Percentiles rank a stretch among this genome's conserved stretches.
These are phyloP conservation scores for Pipistrellus pygmaeus DNA, from an alignment of 2,797 vertebrate genomes.

Conservation along the genomic window DNA sequence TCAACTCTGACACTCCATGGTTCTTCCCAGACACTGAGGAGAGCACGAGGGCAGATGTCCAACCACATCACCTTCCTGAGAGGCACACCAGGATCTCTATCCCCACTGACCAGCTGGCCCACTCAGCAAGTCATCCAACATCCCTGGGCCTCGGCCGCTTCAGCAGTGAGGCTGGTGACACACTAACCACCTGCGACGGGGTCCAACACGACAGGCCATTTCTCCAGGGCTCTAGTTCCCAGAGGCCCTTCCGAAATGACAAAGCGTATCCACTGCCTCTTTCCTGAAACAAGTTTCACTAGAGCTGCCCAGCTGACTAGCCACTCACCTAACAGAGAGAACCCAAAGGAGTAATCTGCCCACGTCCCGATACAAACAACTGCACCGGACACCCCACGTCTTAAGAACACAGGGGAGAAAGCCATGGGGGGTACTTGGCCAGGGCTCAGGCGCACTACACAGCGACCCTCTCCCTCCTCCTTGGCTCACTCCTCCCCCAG, in stretches of 20 bases:
- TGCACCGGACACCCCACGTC: neutral
- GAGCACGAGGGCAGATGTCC: neutral
- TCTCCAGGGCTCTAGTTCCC: neutral
- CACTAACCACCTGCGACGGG: neutral
- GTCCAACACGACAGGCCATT: neutral
- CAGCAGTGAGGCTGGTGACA: neutral
- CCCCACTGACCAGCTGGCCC: neutral
- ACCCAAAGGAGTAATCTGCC: neutral
- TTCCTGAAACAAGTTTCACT: conserved; percentile 5
- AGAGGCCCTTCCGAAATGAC: conserved; percentile 24
- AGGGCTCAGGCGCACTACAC: accelerated
- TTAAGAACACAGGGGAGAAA: neutral
- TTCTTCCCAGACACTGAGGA: neutral
- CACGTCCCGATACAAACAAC: neutral
- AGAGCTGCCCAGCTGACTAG: neutral
- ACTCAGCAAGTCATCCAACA: neutral
- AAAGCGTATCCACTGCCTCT: neutral
- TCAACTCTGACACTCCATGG: neutral
- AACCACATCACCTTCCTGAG: neutral
- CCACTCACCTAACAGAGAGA: neutral
- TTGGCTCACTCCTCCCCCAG: neutral
- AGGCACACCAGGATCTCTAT: neutral
- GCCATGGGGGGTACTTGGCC: neutral
- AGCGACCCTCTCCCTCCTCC: neutral
- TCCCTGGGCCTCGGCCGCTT: neutral